Evolutionary conservation across 2,113 vertebrate species (phyloP), one percentile per base, ranked within the genome.

Genomic region (Gnathonemus longibarbis): DNA sequence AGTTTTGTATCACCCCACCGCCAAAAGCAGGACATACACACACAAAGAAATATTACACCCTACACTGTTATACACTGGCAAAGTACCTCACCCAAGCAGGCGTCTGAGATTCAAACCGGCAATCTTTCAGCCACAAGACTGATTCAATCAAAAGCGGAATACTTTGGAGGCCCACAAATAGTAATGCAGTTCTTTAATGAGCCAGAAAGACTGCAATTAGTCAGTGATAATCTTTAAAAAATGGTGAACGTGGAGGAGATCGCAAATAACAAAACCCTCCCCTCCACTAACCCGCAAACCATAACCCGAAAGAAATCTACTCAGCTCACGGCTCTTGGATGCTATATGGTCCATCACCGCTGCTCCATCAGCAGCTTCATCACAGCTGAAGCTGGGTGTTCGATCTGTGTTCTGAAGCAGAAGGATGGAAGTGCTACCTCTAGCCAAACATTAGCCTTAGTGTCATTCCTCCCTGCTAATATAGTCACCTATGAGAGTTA

Each of bases 181-280:
- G 74, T 80, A 80, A 42, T 42, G 39, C 19, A 46, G 21, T 45
- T 48, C 21, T 46, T 48, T 46, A 84, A 48, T 84, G 83, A 84
- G 45, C 83, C 83, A 84, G 83, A 84, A n/a, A 84, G 39, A 45
- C 83, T 48, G 83, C 19, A 84, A 84, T 84, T 84, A 84, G 83
- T 84, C 83, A 46, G 83, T 84, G 83, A 84, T 84, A 84, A 84
- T 45, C 83, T 84, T 84, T 84, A 48, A 84, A 84, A 84, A 84
- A 84, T 84, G 83, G 83, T 84, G 83, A 46, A 84, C 21, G 19
- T 48, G 83, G 83, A 84, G 83, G 45, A n/a, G 3, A 84, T 48
- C 10, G 83, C 39, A 39, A 46, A 42, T n/a, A 84, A 48, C 83
- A n/a, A 24, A 45, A 4, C 45, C 83, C 39, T 48, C 42, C 83